Evolutionary conservation across 2,888 invertebrate genomes (phyloP).

Genomic region (Drosophila borborema): DNA sequence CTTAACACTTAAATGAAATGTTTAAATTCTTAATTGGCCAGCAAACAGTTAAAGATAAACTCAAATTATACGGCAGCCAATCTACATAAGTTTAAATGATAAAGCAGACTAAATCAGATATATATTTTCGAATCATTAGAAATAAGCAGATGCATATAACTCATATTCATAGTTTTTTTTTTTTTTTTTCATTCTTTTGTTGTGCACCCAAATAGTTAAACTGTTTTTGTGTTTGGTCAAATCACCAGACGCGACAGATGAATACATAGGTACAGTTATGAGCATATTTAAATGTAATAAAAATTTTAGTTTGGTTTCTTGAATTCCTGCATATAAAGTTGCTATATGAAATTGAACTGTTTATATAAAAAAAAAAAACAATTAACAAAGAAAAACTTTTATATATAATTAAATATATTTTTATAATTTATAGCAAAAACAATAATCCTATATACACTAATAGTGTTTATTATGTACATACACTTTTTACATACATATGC

Average conservation of each 20-base stretch:
- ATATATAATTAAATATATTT: too few relatives aligned
- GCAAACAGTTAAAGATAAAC: not conserved
- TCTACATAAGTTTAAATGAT: slow-evolving; percentile 4
- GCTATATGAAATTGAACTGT: too few relatives aligned
- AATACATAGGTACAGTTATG: not conserved
- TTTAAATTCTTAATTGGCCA: slow-evolving; percentile 15
- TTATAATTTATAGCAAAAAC: too few relatives aligned
- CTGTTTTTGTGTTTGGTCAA: not conserved
- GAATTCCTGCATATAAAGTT: not conserved
- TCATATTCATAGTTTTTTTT: not conserved
- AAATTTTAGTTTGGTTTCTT: not conserved
- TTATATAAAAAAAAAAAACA: too few relatives aligned
- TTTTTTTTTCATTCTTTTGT: not conserved
- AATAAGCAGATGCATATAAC: not conserved
- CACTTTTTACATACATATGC: not conserved
- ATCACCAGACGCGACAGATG: not conserved
- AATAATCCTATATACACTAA: too few relatives aligned
- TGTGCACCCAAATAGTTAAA: not conserved
- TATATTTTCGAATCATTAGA: slow-evolving; percentile 4
- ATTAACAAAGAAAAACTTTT: too few relatives aligned
- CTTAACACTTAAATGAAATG: slow-evolving; percentile 17
- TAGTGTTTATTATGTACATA: not conserved
- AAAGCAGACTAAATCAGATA: not conserved
- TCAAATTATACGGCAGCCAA: not conserved
- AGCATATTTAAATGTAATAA: not conserved